Evolutionary conservation across 2,113 vertebrate species (phyloP), one percentile per base, ranked within the genome.

Genomic region (Pseudorectes ferrugineus): DNA sequence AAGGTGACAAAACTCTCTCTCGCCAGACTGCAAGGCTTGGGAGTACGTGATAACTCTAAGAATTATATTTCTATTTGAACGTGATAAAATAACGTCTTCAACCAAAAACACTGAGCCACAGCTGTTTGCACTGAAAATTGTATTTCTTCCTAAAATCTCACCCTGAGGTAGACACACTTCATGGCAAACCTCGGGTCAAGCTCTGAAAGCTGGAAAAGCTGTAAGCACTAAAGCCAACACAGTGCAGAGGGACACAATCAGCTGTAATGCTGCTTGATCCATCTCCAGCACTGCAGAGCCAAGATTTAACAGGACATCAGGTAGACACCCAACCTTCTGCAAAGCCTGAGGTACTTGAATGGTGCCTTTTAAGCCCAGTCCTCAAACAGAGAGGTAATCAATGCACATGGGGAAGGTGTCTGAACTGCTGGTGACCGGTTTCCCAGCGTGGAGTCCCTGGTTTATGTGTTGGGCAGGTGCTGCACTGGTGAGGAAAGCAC

Each of bases 381-480:
- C 21, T 45, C 55, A 77, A 84, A 74, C 24, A 38, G 0, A 82
- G 57, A 55, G 11, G 11, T 25, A 45, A 24, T 21, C 43, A 85
- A 1, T 4, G 55, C 21, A 59, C 49, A 24, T 2, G 4, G 23
- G 26, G 36, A 82, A 51, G 65, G 54, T 75, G 70, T 85, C 36
- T 63, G 66, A 81, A 31, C 19, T 12, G 40, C 38, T 13, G 20
- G 49, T 31, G 45, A 36, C 7, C 28, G 29, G 16, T 42, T 52
- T 72, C 6, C 33, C 49, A 31, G 72, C 0, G 0, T 2, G 8
- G 11, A 20, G 18, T 24, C 33, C 59, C 36, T n/a, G 46, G 8
- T 77, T 82, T n/a, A n/a, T 2, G 22, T 0, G 6, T 3, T 2
- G 19, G 31, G 35, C 22, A 65, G n/a, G 42, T 4, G 22, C 35